phyloP scores from a whole-genome alignment of 2,888 invertebrate genomes.

The Dexiosoma caninum region DNA sequence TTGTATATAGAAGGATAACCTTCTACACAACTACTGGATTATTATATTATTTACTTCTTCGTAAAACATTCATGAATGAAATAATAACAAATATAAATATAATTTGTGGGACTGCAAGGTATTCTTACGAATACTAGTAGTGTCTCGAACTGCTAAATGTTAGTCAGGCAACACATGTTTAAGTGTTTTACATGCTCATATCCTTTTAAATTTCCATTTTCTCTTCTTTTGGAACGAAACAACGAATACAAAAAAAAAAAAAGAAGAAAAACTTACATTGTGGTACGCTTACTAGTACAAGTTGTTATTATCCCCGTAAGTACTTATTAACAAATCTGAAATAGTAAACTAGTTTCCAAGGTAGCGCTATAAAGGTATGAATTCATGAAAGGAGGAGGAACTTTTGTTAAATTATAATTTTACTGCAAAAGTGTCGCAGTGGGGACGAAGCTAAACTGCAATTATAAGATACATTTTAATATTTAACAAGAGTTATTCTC shows the following conservation, averaged over 20 bases:
- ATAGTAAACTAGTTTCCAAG: background rate
- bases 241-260: background rate
- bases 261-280: slow-evolving; percentile 7
- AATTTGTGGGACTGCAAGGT: slow-evolving; percentile 39
- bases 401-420: no score
- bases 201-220: slow-evolving; percentile 26
- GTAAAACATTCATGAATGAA: slow-evolving; percentile 31
- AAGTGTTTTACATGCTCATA: slow-evolving; percentile 38
- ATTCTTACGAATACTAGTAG: background rate
- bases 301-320: slow-evolving; percentile 53
- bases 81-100: slow-evolving; percentile 25
- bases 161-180: slow-evolving; percentile 21
- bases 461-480: no score
- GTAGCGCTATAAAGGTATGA: background rate
- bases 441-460: no score
- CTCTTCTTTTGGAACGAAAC: background rate
- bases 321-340: slow-evolving; percentile 26
- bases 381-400: background rate
- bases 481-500: no score
- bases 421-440: no score
- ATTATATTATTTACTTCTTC: no score
- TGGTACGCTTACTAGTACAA: slow-evolving; percentile 35
- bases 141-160: slow-evolving; percentile 5
- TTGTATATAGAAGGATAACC: no score
- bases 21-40: no score